A percentile compares a stretch with the other conserved stretches of the same genome.
Conservation (phyloP, 2,113 vertebrate genomes). For the Oncorhynchus masou region DNA sequence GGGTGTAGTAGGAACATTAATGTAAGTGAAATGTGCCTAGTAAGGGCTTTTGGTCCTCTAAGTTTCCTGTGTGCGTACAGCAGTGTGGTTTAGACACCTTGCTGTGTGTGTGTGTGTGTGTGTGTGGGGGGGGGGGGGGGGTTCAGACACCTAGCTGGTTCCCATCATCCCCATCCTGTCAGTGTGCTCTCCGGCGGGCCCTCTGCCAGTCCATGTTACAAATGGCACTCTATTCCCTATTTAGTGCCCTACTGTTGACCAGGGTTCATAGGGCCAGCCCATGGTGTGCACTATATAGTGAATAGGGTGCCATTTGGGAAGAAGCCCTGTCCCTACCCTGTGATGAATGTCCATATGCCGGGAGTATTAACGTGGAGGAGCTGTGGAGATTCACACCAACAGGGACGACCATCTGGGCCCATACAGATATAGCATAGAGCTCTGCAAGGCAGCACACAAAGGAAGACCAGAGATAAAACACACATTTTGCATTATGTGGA, state of each 20-base stretch:
- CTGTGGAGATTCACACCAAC: slow-evolving; percentile 62
- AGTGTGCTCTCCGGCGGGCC: slow-evolving; percentile 54
- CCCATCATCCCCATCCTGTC: slow-evolving; percentile 39
- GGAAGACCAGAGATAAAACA: too few species aligned
- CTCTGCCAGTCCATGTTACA: slow-evolving; percentile 45
- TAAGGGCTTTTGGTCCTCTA: slow-evolving; percentile 44
- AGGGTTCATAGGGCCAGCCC: too few species aligned
- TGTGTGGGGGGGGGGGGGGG: too few species aligned
- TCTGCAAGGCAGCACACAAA: too few species aligned
- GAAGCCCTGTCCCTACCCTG: slow-evolving; percentile 27
- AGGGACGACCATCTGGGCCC: slow-evolving; percentile 70
- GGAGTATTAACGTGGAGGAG: slow-evolving; percentile 56
- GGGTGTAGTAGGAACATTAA: slow-evolving; percentile 39
- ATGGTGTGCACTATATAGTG: too few species aligned
- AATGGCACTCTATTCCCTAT: too few species aligned
- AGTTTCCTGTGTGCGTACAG: slow-evolving; percentile 30
- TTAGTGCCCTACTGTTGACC: too few species aligned
- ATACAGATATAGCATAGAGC: slow-evolving; percentile 35
- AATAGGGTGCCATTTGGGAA: too few species aligned
- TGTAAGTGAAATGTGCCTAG: slow-evolving; percentile 45
- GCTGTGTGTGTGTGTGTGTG: not conserved
- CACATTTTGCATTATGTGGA: too few species aligned
- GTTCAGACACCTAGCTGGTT: slow-evolving; percentile 22
- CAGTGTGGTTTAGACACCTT: slow-evolving; percentile 28
- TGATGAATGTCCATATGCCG: slow-evolving; percentile 65